These are phyloP conservation scores for Heterotis niloticus DNA, from an alignment of 2,113 vertebrate species.

Conservation along the genomic window DNA sequence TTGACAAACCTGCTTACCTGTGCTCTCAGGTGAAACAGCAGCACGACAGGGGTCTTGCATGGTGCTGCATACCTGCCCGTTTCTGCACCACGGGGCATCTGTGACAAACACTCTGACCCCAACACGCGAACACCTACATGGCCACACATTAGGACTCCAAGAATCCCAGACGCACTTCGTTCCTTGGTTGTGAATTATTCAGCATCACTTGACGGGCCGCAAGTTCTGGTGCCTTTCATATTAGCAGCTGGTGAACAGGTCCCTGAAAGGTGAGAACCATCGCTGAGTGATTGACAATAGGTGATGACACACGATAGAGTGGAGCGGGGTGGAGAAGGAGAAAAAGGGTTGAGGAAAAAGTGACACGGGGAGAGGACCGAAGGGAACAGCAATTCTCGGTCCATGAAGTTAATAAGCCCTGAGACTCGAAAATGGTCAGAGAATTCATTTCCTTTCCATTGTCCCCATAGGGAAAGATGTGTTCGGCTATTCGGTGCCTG, in stretches of 20 bases:
- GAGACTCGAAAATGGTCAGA: neutral
- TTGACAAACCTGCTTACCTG: slow-evolving; percentile 57
- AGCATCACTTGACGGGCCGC: slow-evolving; percentile 46
- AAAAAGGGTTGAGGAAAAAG: neutral
- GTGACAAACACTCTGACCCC: slow-evolving; percentile 28
- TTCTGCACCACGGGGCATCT: slow-evolving; percentile 42
- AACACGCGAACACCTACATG: slow-evolving; percentile 14
- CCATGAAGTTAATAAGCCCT: neutral
- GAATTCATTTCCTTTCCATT: neutral
- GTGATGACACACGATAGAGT: slow-evolving; percentile 48
- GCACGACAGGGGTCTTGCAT: slow-evolving; percentile 47
- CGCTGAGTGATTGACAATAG: slow-evolving; percentile 50
- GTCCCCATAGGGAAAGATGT: too few species aligned
- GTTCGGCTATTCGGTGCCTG: neutral
- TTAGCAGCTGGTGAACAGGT: slow-evolving; percentile 57
- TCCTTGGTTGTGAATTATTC: slow-evolving; percentile 61
- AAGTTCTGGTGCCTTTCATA: slow-evolving; percentile 49
- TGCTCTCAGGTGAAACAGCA: slow-evolving; percentile 53
- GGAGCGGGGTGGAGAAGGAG: neutral
- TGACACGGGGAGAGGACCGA: neutral
- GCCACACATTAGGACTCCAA: slow-evolving; percentile 22
- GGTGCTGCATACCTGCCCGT: slow-evolving; percentile 40
- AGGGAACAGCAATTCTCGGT: neutral
- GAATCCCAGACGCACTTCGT: slow-evolving; percentile 30
- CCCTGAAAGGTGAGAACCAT: slow-evolving; percentile 64